Evolutionary conservation across 2,888 invertebrate genomes (phyloP), one percentile per base, ranked within the genome.

Genomic region (Metalampra italica): DNA sequence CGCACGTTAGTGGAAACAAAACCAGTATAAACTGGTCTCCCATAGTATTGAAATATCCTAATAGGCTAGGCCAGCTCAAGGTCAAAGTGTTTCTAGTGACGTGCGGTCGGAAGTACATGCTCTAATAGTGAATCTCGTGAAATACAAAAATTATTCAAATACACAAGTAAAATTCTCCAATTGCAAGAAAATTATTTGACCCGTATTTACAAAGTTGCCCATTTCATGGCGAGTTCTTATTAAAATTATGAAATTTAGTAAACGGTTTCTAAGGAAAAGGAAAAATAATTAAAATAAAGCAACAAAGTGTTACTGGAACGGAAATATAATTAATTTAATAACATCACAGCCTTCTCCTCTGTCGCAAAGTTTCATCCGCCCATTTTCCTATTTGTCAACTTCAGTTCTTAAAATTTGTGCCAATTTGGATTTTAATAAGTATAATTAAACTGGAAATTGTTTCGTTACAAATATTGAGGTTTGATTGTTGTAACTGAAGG

Each of bases 281-380:
- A 41, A 37, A 48, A 45, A 48, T 50, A 44, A 47, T 50, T 44
- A 56, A 56, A 52, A 52, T 11, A 34, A 38, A 48, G 55, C 43
- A 43, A 47, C 40, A 43, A 47, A 54, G 40, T 49, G 46, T 40
- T 39, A 60, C 45, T 13, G 45, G 13, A 15, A 39, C 14, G 39
- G 39, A 39, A 45, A 39, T 30, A 29, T 9, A 30, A 45, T 38
- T 39, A 39, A 45, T 45, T 45, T 15, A 45, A 45, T 52, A 53
- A 52, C 22, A 22, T 56, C 53, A 52, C 43, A 47, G 47, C 50
- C 48, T 43, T 48, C 49, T 52, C 50, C 52, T 49, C 40, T 5
- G 15, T 14, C 37, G 7, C 43, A 49, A 51, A 46, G 15, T 34
- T 44, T 38, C 44, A n/a, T 49, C 47, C 43, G 43, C 42, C 50